Base-by-base conservation (phyloP, 2,797 vertebrate species). In the Serranus cabrilla region DNA sequence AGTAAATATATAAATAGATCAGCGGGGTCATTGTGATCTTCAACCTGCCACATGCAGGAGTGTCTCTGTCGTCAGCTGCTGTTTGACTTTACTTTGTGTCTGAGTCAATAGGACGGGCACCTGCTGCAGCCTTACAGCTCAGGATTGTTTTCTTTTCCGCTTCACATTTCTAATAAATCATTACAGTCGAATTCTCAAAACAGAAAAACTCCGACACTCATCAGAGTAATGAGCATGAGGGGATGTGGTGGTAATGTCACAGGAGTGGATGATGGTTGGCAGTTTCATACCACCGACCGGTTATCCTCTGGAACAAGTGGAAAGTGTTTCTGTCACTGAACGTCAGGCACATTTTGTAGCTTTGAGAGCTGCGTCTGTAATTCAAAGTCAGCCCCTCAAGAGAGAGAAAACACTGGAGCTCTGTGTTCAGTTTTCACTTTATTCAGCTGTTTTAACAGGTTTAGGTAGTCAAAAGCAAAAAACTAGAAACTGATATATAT, bases 41-140 rank as follows among this genome's bases (percentile, higher is more conserved):
- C 51, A 82, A 60, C 27, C 64, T 68, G 69, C 17, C 72, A 57
- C 61, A 52, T 23, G 34, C 72, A 79, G 84, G 46, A 31, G 51
- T 68, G 21, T 46, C 25, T 56, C 47, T 39, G 51, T 60, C 47
- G 2, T 54, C 37, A 76, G 69, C 74, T 64, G 58, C 45, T 57
- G 64, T 58, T 72, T 20, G 31, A 1, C 56, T 40, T 57, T 20
- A 47, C 31, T 45, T n/a, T 23, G 34, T 6, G 13, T 55, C 1
- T 1, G 25, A 5, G 16, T 13, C 40, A 10, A 27, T 12, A 4
- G 13, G 3, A 7, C 7, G 11, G 20, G 10, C 7, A 49, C 52
- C 39, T 62, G 50, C 74, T 62, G 43, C 13, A 37, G 49, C n/a
- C 25, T 5, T 13, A 20, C 40, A 47, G 17, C 7, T n/a, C 10